phyloP scores from a whole-genome alignment of 2,888 invertebrate species.

The Trissolcus brochymenae region DNA sequence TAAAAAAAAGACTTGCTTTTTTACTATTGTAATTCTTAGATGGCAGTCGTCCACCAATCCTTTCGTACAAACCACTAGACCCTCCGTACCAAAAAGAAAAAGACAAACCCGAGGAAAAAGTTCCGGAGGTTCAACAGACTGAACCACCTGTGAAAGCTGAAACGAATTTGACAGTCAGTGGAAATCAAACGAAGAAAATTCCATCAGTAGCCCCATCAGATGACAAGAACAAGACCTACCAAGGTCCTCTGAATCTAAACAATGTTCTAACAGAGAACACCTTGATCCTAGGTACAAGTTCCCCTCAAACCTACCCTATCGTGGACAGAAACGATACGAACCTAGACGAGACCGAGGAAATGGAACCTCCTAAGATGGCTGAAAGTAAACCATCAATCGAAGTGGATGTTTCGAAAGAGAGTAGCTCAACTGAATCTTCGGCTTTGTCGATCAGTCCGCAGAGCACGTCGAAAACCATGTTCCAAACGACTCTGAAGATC shows the following conservation, averaged over 20 bases:
- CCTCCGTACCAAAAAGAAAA: constrained; percentile 61
- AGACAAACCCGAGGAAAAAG: constrained; percentile 50
- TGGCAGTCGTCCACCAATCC: constrained; percentile 66
- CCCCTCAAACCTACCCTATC: constrained; percentile 64
- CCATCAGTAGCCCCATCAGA: constrained; percentile 18
- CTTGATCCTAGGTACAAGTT: constrained; percentile 64
- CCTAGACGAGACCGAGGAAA: constrained; percentile 6
- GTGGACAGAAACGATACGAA: constrained; percentile 57
- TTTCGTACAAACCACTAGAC: constrained; percentile 69
- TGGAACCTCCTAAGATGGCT: neutral
- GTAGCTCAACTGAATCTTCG: neutral
- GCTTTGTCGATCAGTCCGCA: constrained; percentile 35
- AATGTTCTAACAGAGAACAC: constrained; percentile 65
- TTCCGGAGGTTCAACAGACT: constrained; percentile 20
- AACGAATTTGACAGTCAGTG: constrained; percentile 30
- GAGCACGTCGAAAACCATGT: constrained; percentile 52
- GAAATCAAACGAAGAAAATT: constrained; percentile 24
- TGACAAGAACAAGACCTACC: constrained; percentile 65
- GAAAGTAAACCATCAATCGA: constrained; percentile 1
- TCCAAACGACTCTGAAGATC: constrained; percentile 68
- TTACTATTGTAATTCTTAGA: constrained; percentile 52
- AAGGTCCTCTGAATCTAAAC: constrained; percentile 67
- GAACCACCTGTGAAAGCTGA: constrained; percentile 47
- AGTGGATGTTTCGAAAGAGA: neutral
- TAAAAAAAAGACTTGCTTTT: neutral